Evolutionary conservation across 2,113 vertebrate species (phyloP).

Genomic region (Phaetusa simplex): DNA sequence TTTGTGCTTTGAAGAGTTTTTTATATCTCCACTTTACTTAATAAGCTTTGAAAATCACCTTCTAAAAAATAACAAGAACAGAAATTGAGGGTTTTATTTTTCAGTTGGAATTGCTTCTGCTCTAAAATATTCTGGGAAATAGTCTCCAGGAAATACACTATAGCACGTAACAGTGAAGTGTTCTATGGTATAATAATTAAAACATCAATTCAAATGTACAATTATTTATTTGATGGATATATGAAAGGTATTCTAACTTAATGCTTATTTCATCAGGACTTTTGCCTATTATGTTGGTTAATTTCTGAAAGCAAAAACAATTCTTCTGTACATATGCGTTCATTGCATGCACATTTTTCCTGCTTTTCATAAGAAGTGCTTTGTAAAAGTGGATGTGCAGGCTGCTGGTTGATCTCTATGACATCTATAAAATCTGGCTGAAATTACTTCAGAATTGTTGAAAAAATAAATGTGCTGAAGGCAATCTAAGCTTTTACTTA

Average conservation of each 20-base stretch:
- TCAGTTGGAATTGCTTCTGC: not conserved
- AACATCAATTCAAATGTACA: not conserved
- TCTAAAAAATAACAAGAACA: not conserved
- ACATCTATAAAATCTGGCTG: not conserved
- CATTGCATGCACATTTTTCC: not conserved
- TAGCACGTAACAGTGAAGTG: not conserved
- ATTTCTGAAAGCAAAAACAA: not conserved
- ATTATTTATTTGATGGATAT: not conserved
- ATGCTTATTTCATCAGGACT: not conserved
- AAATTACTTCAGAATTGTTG: not conserved
- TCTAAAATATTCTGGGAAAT: not conserved
- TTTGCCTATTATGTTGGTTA: not conserved
- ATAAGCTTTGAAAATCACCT: not conserved
- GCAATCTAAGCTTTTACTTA: conserved; percentile 32
- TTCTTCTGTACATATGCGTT: not conserved
- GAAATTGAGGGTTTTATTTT: not conserved
- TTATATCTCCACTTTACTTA: not conserved
- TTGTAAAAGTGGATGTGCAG: not conserved
- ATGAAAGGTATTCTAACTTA: not conserved
- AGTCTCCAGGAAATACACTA: not conserved
- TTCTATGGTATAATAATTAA: not conserved
- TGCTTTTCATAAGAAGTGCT: not conserved
- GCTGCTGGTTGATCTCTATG: not conserved
- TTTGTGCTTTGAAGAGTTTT: not conserved
- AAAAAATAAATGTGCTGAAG: not conserved